Evolutionary conservation across 1,140 invertebrate species (phyloP).

Genomic region (Saccostrea echinata): DNA sequence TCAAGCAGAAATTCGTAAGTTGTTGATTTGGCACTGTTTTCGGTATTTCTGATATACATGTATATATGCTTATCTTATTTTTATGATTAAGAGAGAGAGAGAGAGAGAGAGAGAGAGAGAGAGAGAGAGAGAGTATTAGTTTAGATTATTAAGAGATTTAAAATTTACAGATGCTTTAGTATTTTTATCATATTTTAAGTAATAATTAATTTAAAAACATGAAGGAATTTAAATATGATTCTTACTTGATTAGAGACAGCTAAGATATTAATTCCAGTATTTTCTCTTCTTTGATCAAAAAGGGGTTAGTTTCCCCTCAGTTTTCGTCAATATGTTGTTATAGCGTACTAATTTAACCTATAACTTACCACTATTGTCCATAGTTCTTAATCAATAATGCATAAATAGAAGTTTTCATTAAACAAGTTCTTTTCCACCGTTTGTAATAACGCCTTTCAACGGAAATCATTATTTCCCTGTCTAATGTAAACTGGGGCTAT

Average conservation of each 20-base stretch:
- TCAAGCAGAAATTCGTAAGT: no score
- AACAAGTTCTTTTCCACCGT: background rate
- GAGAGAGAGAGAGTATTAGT: no score
- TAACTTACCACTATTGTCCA: background rate
- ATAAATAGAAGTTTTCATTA: constrained; percentile 15
- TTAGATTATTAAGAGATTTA: no score
- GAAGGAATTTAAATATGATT: background rate
- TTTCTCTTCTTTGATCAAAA: background rate
- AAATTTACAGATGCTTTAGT: no score
- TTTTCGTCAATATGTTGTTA: background rate
- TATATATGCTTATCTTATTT: no score
- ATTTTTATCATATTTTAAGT: no score
- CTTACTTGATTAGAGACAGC: background rate
- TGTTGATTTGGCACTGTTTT: no score
- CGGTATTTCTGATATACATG: no score
- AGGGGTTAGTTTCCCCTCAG: background rate
- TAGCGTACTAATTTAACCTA: background rate
- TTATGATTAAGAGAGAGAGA: no score
- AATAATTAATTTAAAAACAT: background rate
- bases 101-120: no score
- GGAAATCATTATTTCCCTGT: constrained; percentile 29
- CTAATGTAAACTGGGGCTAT: background rate
- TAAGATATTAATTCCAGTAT: background rate
- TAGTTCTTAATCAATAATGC: background rate
- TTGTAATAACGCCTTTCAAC: background rate